A percentile compares a stretch with the other conserved stretches of the same genome.
Evolutionary conservation across 2,797 vertebrate genomes (phyloP).

Genomic region (Takifugu ocellatus): DNA sequence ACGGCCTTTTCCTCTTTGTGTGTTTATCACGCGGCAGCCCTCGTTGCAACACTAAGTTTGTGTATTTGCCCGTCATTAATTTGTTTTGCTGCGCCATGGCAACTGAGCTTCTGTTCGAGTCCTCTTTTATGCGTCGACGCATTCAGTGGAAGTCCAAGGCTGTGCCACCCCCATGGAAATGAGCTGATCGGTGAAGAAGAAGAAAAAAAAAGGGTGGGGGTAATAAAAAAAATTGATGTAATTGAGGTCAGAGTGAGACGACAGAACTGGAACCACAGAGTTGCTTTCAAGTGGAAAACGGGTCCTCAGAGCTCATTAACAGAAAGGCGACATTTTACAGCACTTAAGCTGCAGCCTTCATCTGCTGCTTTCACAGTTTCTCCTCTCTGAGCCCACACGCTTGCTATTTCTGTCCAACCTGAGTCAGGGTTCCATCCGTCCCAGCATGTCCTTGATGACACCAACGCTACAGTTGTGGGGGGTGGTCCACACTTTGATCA

Average conservation of each 20-base stretch:
- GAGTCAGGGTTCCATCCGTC: constrained; percentile 22
- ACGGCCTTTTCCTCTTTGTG: constrained; percentile 6
- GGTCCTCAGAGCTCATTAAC: constrained; percentile 29
- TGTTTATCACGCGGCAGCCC: constrained; percentile 21
- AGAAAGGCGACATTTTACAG: constrained; percentile 42
- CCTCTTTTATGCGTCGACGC: constrained; percentile 42
- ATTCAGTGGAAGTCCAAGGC: constrained; percentile 12
- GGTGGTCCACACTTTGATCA: constrained; percentile 24
- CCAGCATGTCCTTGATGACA: constrained; percentile 24
- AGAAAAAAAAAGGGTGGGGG: constrained; percentile 9
- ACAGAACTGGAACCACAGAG: constrained; percentile 34
- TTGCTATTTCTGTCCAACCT: constrained; percentile 25
- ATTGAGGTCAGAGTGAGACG: constrained; percentile 46
- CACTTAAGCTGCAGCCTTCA: constrained; percentile 15
- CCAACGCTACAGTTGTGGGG: constrained; percentile 38
- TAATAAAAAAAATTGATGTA: constrained; percentile 12
- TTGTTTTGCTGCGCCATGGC: constrained; percentile 74
- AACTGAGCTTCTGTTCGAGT: constrained; percentile 65
- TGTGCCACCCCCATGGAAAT: constrained; percentile 48
- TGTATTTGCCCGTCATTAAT: constrained; percentile 7
- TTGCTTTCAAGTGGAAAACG: constrained; percentile 36
- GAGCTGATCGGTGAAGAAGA: constrained; percentile 29
- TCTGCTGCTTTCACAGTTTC: constrained; percentile 8
- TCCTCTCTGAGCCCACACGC: constrained; percentile 13
- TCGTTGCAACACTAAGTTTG: too few species aligned